Evolutionary conservation across 2,113 vertebrate species (phyloP), one percentile per base, ranked within the genome.

Genomic region (Crotalus helleri): DNA sequence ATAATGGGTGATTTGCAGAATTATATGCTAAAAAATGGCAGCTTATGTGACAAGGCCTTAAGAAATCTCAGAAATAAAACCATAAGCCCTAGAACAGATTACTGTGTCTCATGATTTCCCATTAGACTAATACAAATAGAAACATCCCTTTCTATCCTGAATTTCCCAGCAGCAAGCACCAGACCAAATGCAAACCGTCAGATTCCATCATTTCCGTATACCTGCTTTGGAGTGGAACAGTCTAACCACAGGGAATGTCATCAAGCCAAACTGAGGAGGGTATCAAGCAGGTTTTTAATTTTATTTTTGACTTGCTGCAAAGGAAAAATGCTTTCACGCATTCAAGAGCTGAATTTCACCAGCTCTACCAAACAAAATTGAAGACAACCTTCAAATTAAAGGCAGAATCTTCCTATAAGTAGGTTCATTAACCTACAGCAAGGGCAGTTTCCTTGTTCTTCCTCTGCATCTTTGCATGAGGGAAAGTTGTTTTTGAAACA

Each of bases 261-360:
- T 12, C 29, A 3, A 0, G 0, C 13, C 4, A 12, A 0, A 0
- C 49, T 49, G 46, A 39, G 11, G 26, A 89, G 29, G 23, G 10
- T 51, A 21, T 3, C 0, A 0, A 19, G n/a, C n/a, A 23, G n/a
- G 24, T n/a, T 85, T 58, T 29, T 53, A 58, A 87, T 7, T 64
- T 46, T 24, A 19, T 61, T n/a, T 87, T 10, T 74, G 46, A 9
- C 24, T 26, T 54, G 46, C 53, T 29, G n/a, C 26, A 49, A 21
- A 13, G 55, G 9, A 39, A 69, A 8, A 29, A 87, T 44, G 11
- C 3, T 33, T 89, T 1, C 61, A 46, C 24, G 9, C 46, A 23
- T 24, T 53, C 10, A 53, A 64, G 33, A 1, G 29, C 44, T 51
- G 15, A 19, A 2, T 61, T 87, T 87, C 23, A 51, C 59, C 49